Evolutionary conservation across 2,888 invertebrate species (phyloP).

Genomic region (Phasia obesa): DNA sequence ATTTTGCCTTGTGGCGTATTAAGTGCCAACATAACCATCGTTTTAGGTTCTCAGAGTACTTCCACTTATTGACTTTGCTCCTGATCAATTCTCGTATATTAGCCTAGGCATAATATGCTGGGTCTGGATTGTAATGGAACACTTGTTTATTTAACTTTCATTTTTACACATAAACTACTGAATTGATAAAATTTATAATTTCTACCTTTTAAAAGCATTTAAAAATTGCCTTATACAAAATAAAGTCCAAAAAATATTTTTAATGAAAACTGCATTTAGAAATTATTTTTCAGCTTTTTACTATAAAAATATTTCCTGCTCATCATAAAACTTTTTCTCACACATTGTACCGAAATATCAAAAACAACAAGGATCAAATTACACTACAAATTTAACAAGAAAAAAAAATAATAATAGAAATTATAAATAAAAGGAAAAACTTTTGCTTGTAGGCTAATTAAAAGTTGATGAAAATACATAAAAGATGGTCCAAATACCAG

Average conservation of each 20-base stretch:
- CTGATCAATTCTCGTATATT: too few species aligned
- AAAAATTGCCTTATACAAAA: not conserved
- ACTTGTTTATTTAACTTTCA: too few species aligned
- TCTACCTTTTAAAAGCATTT: too few species aligned
- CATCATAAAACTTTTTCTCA: constrained; percentile 28
- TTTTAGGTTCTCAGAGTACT: too few species aligned
- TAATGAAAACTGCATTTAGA: not conserved
- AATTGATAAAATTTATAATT: too few species aligned
- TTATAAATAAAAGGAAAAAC: constrained; percentile 12
- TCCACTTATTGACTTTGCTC: too few species aligned
- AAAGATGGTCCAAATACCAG: too few species aligned
- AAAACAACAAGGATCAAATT: constrained; percentile 12
- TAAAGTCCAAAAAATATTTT: not conserved
- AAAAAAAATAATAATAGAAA: not conserved
- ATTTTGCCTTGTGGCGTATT: too few species aligned
- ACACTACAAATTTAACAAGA: not conserved
- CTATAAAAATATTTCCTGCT: not conserved
- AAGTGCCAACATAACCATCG: too few species aligned
- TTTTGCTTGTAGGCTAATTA: constrained; percentile 61
- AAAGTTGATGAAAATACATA: constrained; percentile 51
- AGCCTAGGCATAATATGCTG: too few species aligned
- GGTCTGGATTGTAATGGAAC: too few species aligned
- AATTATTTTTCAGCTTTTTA: not conserved
- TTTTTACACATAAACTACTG: too few species aligned
- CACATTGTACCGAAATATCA: not conserved